A percentile compares a stretch with the other conserved stretches of the same genome.
Evolutionary conservation across 1,140 invertebrate genomes (phyloP).

Genomic region (Penaeus chinensis): DNA sequence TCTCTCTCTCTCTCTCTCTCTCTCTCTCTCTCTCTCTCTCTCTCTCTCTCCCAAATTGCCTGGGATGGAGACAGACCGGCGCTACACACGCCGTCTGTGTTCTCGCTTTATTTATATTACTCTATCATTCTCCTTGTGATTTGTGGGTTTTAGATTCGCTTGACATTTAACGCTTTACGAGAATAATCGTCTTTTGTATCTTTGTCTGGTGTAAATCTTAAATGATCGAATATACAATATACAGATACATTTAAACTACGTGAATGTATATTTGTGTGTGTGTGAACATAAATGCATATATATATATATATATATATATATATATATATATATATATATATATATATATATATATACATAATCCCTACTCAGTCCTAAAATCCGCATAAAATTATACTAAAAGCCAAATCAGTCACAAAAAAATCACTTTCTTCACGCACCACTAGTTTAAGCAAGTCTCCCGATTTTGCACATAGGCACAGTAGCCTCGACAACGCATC

Average conservation of each 20-base stretch:
- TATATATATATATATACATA: background rate
- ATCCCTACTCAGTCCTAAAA: background rate
- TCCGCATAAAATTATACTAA: too few relatives aligned
- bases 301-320: constrained; percentile 9
- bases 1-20: constrained; percentile 24
- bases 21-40: constrained; percentile 19
- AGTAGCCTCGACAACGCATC: too few relatives aligned
- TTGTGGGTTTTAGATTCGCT: too few relatives aligned
- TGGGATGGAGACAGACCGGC: background rate
- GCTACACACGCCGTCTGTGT: too few relatives aligned
- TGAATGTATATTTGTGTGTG: background rate
- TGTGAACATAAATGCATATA: background rate
- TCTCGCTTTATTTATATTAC: constrained; percentile 2
- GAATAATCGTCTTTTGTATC: too few relatives aligned
- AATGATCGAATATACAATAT: background rate
- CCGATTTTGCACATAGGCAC: too few relatives aligned
- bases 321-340: background rate
- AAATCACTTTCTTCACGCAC: too few relatives aligned
- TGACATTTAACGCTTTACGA: too few relatives aligned
- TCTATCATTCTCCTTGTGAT: background rate
- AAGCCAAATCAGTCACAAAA: too few relatives aligned
- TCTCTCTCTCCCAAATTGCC: background rate
- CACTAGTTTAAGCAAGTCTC: too few relatives aligned
- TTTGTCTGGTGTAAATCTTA: background rate
- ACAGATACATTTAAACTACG: background rate